Evolutionary conservation across 2,797 vertebrate genomes (phyloP), one percentile per base, ranked within the genome.

Genomic region (Synanceia verrucosa): DNA sequence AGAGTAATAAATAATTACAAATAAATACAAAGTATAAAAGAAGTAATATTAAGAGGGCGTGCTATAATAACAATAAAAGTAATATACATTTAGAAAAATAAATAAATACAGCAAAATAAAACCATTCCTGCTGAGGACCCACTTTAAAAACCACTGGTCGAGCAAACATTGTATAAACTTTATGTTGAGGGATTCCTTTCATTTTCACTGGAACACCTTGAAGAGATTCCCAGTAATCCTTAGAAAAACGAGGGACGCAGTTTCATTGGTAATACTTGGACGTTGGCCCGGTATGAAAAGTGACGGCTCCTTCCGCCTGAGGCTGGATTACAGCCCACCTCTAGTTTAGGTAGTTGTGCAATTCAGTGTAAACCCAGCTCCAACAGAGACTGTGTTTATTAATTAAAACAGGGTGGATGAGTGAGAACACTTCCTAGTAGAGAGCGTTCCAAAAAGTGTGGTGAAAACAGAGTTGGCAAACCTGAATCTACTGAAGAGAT

Each of bases 201-300:
- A 14, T 29, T 66, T 67, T 60, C 13, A 8, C 9, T 29, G 11
- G 18, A 74, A 57, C 4, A 36, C 24, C 36, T 24, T 34, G 1
- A 55, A 21, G 44, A 4, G 31, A 55, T 73, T 79, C 44, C 53
- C 2, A 5, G 37, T 56, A 76, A 64, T 58, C 63, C 12, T 52
- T 2, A 4, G 2, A 12, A 68, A n/a, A 70, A 24, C 14, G 6
- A 37, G 6, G 5, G n/a, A 53, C 10, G 14, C 1, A 1, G 55
- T 72, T 70, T 52, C 7, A 16, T 19, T 43, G 28, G 28, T 21
- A 2, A 44, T 21, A 4, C 66, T 51, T 81, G 71, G 70, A 65
- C 28, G 28, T n/a, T 55, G 34, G 29, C 56, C 43, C 50, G 50
- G 43, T 6, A 1, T 64, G 10, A 71, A 28, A 53, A 13, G 26